phyloP scores from a whole-genome alignment of 37 sponge, comb jelly and placozoan species.

The Tethya wilhelma region DNA sequence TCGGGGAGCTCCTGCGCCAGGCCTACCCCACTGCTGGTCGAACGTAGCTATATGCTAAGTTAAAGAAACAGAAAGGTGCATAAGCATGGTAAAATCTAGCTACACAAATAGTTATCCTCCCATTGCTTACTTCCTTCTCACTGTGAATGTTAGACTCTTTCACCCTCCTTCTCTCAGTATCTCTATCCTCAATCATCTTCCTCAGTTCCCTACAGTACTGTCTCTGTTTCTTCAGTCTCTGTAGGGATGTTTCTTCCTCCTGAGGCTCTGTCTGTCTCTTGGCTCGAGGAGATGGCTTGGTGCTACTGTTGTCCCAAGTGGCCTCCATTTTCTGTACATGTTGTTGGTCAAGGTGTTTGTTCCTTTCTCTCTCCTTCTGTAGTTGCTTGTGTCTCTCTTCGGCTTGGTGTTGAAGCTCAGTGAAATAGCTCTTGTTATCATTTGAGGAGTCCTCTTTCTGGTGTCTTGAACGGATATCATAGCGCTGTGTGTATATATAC shows the following conservation, averaged over 20 bases:
- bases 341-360: neutral
- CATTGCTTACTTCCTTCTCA: neutral
- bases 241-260: neutral
- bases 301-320: conserved; percentile 2
- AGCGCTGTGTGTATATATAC: no score
- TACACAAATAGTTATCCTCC: neutral
- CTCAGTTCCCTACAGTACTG: conserved; percentile 10
- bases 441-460: no score
- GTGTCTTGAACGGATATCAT: neutral
- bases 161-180: neutral
- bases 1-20: conserved; percentile 61
- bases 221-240: neutral
- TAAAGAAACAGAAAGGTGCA: neutral
- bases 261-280: neutral
- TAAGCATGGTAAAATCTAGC: neutral
- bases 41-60: conserved; percentile 27
- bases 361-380: conserved; percentile 1
- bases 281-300: neutral
- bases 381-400: conserved; percentile 30
- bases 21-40: conserved; percentile 51
- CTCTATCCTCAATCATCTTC: neutral
- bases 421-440: conserved; percentile 26
- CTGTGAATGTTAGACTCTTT: neutral
- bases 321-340: neutral
- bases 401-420: conserved; percentile 56